phyloP scores from a whole-genome alignment of 2,888 invertebrate species.

The Beris morrisii region DNA sequence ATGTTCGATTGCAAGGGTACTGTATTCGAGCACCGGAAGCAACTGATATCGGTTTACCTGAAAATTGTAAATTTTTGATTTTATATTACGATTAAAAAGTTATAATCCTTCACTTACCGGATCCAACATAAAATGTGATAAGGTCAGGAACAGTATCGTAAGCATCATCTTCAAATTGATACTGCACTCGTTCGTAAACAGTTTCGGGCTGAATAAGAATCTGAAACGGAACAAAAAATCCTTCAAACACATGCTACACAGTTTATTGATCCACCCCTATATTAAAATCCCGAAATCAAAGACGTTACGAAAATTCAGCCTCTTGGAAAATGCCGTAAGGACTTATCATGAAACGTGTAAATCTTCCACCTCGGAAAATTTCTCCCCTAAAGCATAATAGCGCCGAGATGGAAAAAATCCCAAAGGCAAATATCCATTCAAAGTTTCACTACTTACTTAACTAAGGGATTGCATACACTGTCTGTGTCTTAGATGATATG shows the following conservation, averaged over 20 bases:
- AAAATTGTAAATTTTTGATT: conserved; percentile 55
- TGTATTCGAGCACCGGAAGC: conserved; percentile 87
- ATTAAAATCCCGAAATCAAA: no score
- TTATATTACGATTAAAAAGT: conserved; percentile 53
- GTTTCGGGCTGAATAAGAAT: conserved; percentile 85
- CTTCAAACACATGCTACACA: no score
- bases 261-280: no score
- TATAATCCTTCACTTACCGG: conserved; percentile 62
- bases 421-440: no score
- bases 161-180: conserved; percentile 91
- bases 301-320: no score
- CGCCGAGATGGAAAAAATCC: no score
- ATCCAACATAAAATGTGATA: conserved; percentile 90
- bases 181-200: conserved; percentile 88
- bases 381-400: no score
- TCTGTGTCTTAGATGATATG: background rate
- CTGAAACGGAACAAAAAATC: conserved; percentile 54
- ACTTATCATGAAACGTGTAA: no score
- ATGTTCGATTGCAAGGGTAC: conserved; percentile 79
- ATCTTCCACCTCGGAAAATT: no score
- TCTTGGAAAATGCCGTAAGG: no score
- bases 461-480: no score
- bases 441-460: no score
- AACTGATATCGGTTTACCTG: conserved; percentile 83
- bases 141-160: conserved; percentile 92